These are phyloP conservation scores for Drosophila cracens DNA, from an alignment of 2,888 invertebrate genomes.

Conservation along the genomic window DNA sequence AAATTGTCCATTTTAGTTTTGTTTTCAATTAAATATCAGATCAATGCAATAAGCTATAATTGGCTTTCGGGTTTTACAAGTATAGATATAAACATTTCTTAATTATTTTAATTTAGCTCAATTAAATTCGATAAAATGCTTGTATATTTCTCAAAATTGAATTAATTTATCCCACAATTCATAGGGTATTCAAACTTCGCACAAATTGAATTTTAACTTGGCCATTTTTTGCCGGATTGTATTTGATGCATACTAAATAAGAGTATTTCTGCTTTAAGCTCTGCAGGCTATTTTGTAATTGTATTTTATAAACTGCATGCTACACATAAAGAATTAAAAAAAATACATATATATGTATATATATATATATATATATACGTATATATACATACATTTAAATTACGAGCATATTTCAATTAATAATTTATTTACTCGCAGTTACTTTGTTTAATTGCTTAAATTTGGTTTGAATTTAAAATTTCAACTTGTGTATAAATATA, in stretches of 20 bases:
- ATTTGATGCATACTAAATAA: conserved; percentile 2
- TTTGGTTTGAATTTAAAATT: conserved; percentile 6
- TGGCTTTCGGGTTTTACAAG: background rate
- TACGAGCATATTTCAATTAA: conserved; percentile 17
- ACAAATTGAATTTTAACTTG: background rate
- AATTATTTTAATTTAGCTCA: background rate
- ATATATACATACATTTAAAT: too few relatives aligned
- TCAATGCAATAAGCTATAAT: background rate
- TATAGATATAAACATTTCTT: background rate
- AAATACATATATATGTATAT: too few relatives aligned
- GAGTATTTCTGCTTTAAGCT: conserved; percentile 6
- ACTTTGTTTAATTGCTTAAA: conserved; percentile 20
- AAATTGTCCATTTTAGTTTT: too few relatives aligned
- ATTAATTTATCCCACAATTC: background rate
- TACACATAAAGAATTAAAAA: background rate
- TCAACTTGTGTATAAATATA: background rate
- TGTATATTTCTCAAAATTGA: accelerated
- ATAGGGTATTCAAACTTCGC: background rate
- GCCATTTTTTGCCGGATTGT: background rate
- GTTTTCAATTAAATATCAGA: background rate
- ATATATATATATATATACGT: too few relatives aligned
- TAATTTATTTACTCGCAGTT: conserved; percentile 7
- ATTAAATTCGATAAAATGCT: too few relatives aligned
- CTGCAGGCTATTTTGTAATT: conserved; percentile 1
- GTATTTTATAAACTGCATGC: background rate